Evolutionary conservation across 2,797 vertebrate species (phyloP).

Genomic region (Mastacembelus armatus): DNA sequence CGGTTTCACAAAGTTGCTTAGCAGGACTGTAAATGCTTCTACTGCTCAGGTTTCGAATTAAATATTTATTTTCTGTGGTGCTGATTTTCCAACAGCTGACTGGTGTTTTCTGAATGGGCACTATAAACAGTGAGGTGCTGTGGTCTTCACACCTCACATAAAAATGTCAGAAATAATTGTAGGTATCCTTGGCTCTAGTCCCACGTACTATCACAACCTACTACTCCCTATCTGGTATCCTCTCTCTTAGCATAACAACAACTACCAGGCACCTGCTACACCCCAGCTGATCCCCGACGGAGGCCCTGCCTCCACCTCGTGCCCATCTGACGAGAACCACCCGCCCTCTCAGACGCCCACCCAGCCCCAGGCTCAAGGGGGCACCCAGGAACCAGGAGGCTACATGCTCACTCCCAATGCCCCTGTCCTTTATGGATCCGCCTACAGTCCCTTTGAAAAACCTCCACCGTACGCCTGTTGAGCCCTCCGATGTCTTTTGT

Average conservation of each 20-base stretch:
- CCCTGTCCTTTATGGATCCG: slow-evolving; percentile 82
- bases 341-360: slow-evolving; percentile 78
- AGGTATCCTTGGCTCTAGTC: slow-evolving; percentile 13
- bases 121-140: too few species aligned
- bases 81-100: too few species aligned
- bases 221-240: slow-evolving; percentile 30
- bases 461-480: slow-evolving; percentile 93
- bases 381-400: slow-evolving; percentile 82
- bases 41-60: too few species aligned
- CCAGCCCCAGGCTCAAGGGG: slow-evolving; percentile 82
- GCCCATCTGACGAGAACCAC: slow-evolving; percentile 79
- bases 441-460: slow-evolving; percentile 90
- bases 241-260: slow-evolving; percentile 83
- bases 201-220: neutral
- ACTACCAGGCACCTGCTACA: slow-evolving; percentile 80
- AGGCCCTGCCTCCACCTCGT: slow-evolving; percentile 52
- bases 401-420: slow-evolving; percentile 86
- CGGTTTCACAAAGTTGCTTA: too few species aligned
- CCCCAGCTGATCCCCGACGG: slow-evolving; percentile 78
- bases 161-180: slow-evolving; percentile 17
- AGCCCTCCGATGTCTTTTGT: slow-evolving; percentile 46
- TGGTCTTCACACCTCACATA: slow-evolving; percentile 14
- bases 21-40: too few species aligned
- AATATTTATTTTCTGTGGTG: too few species aligned
- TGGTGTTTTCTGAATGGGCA: too few species aligned